Conservation (phyloP, 1,140 invertebrate species). For the Chironomus striatipennis region DNA sequence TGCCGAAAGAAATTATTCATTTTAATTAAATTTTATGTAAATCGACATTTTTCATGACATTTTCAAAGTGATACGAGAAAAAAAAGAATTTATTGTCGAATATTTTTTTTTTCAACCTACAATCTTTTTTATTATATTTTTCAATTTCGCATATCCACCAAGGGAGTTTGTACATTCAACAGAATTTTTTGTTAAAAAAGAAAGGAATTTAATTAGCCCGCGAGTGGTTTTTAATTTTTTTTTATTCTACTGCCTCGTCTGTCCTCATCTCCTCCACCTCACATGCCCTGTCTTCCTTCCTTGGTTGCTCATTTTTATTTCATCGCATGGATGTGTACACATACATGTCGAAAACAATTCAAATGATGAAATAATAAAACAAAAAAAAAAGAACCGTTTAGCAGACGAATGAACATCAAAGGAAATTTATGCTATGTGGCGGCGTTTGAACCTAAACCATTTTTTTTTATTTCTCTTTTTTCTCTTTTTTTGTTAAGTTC, state of each 20-base stretch:
- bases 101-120: no score
- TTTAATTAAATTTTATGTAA: slow-evolving; percentile 15
- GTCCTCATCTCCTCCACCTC: background rate
- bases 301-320: background rate
- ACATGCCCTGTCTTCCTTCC: background rate
- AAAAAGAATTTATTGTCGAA: background rate
- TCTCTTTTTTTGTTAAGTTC: background rate
- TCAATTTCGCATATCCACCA: no score
- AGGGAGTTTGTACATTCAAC: no score
- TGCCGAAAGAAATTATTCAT: background rate
- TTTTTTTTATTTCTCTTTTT: no score
- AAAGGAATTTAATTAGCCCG: slow-evolving; percentile 3
- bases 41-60: background rate
- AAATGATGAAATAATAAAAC: background rate
- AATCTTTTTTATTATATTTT: no score
- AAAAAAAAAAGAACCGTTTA: background rate
- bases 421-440: background rate
- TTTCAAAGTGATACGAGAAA: background rate
- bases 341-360: no score
- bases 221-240: background rate
- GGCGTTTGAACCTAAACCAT: background rate
- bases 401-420: background rate
- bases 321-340: no score
- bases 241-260: no score
- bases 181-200: background rate